phyloP scores from a whole-genome alignment of 2,797 vertebrate genomes.

The Champsocephalus gunnari region DNA sequence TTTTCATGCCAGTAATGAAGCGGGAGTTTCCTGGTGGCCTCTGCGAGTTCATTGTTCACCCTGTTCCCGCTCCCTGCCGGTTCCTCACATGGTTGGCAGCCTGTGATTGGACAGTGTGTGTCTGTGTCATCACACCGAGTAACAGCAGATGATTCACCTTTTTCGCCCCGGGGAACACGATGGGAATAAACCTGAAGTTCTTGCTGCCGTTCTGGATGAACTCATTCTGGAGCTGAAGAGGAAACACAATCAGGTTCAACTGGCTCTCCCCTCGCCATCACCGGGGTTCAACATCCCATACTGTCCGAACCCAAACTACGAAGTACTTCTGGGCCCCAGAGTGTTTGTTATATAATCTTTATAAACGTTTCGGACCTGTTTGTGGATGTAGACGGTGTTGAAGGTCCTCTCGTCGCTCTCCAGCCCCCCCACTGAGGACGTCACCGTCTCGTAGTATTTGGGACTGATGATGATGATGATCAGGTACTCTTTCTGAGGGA shows the following conservation, averaged over 20 bases:
- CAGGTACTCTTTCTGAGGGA: conserved; percentile 85
- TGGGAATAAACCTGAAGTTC: conserved; percentile 89
- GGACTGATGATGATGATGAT: conserved; percentile 90
- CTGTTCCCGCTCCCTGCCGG: too few relatives aligned
- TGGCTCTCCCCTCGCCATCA: too few relatives aligned
- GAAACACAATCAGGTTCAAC: not conserved
- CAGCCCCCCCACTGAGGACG: conserved; percentile 66
- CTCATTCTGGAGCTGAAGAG: conserved; percentile 85
- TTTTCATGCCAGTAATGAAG: too few relatives aligned
- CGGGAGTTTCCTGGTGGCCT: too few relatives aligned
- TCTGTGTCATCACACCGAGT: too few relatives aligned
- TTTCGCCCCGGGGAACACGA: conserved; percentile 86
- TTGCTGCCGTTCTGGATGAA: conserved; percentile 90
- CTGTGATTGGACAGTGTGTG: too few relatives aligned
- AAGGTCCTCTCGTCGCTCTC: conserved; percentile 86
- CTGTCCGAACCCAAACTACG: too few relatives aligned
- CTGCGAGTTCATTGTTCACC: too few relatives aligned
- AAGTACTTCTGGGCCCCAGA: too few relatives aligned
- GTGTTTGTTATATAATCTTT: not conserved
- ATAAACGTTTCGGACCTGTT: conserved; percentile 76
- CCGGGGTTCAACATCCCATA: too few relatives aligned
- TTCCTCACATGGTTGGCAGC: too few relatives aligned
- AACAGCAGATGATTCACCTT: conserved; percentile 72
- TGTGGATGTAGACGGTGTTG: conserved; percentile 88
- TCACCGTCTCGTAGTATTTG: conserved; percentile 86